A percentile compares a stretch with the other conserved stretches of the same genome.
Conservation (phyloP, 2,888 invertebrate species). For the Hyposoter dolosus region DNA sequence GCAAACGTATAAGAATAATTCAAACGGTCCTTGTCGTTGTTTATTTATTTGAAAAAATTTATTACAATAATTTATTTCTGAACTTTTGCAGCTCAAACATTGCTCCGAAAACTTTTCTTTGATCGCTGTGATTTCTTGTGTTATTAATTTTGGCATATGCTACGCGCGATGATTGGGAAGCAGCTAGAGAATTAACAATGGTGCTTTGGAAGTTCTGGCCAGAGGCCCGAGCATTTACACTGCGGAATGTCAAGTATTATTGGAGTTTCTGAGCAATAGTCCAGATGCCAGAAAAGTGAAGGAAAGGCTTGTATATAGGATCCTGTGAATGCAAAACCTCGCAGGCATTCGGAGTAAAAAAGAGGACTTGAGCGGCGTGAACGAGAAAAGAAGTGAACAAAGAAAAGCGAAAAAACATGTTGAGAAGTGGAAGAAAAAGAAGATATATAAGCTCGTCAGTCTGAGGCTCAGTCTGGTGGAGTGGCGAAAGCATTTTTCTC, state of each 20-base stretch:
- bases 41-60: too few relatives aligned
- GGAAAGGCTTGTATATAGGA: conserved; percentile 13
- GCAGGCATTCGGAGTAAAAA: conserved; percentile 36
- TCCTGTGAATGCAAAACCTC: conserved; percentile 57
- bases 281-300: conserved; percentile 51
- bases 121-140: neutral
- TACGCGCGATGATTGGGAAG: conserved; percentile 20
- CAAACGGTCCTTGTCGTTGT: too few relatives aligned
- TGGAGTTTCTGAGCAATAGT: conserved; percentile 62
- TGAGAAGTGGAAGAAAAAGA: conserved; percentile 15
- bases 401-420: conserved; percentile 7
- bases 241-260: conserved; percentile 64
- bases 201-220: conserved; percentile 15
- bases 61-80: too few relatives aligned
- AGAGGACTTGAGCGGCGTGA: conserved; percentile 25
- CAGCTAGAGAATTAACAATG: neutral
- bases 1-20: too few relatives aligned
- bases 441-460: conserved; percentile 31
- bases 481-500: conserved; percentile 43
- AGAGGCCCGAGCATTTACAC: conserved; percentile 52
- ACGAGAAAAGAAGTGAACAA: neutral
- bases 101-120: too few relatives aligned
- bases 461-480: neutral
- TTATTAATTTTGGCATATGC: conserved; percentile 50
- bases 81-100: too few relatives aligned